phyloP scores from a whole-genome alignment of 2,888 invertebrate genomes.

The Cataglyphis livida region DNA sequence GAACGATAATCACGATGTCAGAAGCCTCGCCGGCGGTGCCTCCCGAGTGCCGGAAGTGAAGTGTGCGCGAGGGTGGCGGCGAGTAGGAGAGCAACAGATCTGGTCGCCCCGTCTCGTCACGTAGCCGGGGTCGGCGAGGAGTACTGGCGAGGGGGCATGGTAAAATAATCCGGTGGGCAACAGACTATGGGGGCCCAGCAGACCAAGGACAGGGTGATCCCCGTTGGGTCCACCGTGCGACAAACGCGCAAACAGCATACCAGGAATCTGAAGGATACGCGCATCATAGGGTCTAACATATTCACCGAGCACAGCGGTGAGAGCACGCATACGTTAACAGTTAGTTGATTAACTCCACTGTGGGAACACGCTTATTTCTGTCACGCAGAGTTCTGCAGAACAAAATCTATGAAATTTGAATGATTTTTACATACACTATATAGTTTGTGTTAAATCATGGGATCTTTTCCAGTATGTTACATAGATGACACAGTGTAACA shows the following conservation, averaged over 20 bases:
- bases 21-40: conserved; percentile 37
- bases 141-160: conserved; percentile 80
- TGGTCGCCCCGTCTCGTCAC: background rate
- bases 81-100: background rate
- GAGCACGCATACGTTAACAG: conserved; percentile 75
- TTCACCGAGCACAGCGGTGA: conserved; percentile 98
- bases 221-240: conserved; percentile 90
- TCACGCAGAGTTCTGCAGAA: background rate
- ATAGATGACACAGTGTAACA: too few species aligned
- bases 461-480: too few species aligned
- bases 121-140: conserved; percentile 72
- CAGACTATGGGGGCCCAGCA: conserved; percentile 96
- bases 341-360: conserved; percentile 16
- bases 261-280: conserved; percentile 92
- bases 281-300: conserved; percentile 95
- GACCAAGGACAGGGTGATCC: conserved; percentile 94
- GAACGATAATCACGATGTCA: conserved; percentile 44
- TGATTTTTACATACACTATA: too few species aligned
- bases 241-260: conserved; percentile 91
- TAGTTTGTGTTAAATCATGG: background rate
- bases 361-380: conserved; percentile 22
- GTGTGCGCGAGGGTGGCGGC: conserved; percentile 11
- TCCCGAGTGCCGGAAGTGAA: conserved; percentile 43
- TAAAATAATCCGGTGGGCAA: conserved; percentile 65
- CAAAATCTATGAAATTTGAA: background rate